Percentiles rank a stretch among this genome's conserved stretches.
phyloP scores from a whole-genome alignment of 2,888 invertebrate genomes.

The Chironomus riparius region DNA sequence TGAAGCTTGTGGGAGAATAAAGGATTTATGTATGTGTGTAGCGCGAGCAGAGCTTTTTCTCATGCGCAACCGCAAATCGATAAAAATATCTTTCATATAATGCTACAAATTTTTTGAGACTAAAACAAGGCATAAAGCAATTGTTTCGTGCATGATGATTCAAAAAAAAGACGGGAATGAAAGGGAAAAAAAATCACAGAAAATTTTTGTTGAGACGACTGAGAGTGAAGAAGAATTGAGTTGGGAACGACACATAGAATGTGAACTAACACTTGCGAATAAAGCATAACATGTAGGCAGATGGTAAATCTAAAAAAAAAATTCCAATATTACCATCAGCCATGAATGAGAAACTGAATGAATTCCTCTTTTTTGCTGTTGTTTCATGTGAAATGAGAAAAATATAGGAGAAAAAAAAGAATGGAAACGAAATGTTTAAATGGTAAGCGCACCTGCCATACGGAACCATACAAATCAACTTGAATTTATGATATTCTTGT shows the following conservation, averaged over 20 bases:
- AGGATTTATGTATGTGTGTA: neutral
- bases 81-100: conserved; percentile 6
- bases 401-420: neutral
- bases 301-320: neutral
- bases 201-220: neutral
- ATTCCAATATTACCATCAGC: neutral
- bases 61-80: conserved; percentile 27
- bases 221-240: too few species aligned
- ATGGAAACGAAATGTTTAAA: neutral
- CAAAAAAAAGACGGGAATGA: neutral
- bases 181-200: neutral
- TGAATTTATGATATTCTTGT: too few species aligned
- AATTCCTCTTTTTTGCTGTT: neutral
- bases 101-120: neutral
- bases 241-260: neutral
- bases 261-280: neutral
- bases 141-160: neutral
- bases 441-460: neutral
- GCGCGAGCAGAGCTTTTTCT: conserved; percentile 12
- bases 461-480: neutral
- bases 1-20: conserved; percentile 3
- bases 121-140: neutral
- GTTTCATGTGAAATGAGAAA: too few species aligned
- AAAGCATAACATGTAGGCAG: neutral
- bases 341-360: neutral